Conservation (phyloP, 2,888 invertebrate species). For the Harpalus rubripes region DNA sequence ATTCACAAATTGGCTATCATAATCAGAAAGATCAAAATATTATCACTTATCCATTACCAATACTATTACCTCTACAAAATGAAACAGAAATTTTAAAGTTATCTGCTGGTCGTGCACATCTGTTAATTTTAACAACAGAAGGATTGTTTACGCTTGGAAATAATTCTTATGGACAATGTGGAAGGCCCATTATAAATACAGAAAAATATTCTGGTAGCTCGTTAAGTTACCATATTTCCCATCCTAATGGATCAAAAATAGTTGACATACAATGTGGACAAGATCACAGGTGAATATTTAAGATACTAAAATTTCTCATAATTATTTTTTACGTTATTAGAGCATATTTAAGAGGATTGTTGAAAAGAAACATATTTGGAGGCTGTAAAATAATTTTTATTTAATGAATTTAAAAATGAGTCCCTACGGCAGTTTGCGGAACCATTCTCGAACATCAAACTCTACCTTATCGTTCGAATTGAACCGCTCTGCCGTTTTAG, state of each 20-base stretch:
- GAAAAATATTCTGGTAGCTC: conserved; percentile 87
- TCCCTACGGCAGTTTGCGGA: no score
- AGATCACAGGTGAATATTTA: conserved; percentile 86
- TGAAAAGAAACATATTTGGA: no score
- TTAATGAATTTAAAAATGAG: no score
- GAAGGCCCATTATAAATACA: conserved; percentile 86
- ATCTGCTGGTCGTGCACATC: conserved; percentile 93
- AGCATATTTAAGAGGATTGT: no score
- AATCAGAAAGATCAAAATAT: conserved; percentile 80
- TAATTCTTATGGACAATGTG: conserved; percentile 97
- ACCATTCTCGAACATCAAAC: no score
- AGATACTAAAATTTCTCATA: no score
- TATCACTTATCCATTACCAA: conserved; percentile 85
- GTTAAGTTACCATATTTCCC: conserved; percentile 83
- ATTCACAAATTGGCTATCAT: conserved; percentile 93
- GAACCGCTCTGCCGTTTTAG: no score
- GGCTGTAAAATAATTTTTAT: no score
- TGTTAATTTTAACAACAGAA: conserved; percentile 88
- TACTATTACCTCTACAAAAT: conserved; percentile 83
- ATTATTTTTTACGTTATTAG: no score
- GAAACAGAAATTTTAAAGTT: conserved; percentile 80
- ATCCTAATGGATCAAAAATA: conserved; percentile 82
- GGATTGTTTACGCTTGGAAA: conserved; percentile 89
- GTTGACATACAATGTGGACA: conserved; percentile 90
- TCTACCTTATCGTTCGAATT: no score